Conservation (phyloP, 1,140 invertebrate species). For the Nasonia vitripennis region DNA sequence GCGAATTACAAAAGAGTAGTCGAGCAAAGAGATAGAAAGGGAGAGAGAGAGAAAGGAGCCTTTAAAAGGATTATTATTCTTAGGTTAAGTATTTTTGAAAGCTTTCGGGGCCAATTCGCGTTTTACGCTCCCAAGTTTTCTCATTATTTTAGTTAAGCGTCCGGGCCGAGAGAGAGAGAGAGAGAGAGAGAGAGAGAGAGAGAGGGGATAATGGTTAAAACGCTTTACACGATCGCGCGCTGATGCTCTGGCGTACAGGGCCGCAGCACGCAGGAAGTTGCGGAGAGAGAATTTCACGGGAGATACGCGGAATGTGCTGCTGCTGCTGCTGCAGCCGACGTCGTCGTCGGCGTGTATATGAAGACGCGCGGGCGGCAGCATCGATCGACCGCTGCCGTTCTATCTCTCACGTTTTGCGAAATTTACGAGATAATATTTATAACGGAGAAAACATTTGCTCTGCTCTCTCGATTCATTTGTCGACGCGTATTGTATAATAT, state of each 20-base stretch:
- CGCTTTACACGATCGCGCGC: neutral
- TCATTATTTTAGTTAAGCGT: slow-evolving; percentile 33
- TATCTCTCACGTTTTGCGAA: slow-evolving; percentile 36
- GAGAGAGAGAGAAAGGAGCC: neutral
- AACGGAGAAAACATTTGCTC: neutral
- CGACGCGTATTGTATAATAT: neutral
- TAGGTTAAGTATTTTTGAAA: slow-evolving; percentile 37
- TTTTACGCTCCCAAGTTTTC: slow-evolving; percentile 23
- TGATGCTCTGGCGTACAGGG: neutral
- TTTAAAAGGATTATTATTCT: slow-evolving; percentile 37
- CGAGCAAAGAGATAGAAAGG: neutral
- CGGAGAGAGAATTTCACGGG: neutral
- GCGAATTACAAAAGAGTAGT: neutral
- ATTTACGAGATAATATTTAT: slow-evolving; percentile 52
- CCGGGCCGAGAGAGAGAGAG: neutral
- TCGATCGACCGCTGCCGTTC: neutral
- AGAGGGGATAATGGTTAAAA: neutral
- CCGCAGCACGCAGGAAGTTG: neutral
- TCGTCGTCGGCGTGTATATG: neutral
- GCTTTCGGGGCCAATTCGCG: slow-evolving; percentile 7
- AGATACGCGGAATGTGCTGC: neutral
- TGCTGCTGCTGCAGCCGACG: neutral
- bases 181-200: too few species aligned
- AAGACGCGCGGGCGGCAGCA: neutral
- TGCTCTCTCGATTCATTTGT: slow-evolving; percentile 9